A percentile compares a stretch with the other conserved stretches of the same genome.
Evolutionary conservation across 2,113 vertebrate genomes (phyloP).

Genomic region (Egretta garzetta): DNA sequence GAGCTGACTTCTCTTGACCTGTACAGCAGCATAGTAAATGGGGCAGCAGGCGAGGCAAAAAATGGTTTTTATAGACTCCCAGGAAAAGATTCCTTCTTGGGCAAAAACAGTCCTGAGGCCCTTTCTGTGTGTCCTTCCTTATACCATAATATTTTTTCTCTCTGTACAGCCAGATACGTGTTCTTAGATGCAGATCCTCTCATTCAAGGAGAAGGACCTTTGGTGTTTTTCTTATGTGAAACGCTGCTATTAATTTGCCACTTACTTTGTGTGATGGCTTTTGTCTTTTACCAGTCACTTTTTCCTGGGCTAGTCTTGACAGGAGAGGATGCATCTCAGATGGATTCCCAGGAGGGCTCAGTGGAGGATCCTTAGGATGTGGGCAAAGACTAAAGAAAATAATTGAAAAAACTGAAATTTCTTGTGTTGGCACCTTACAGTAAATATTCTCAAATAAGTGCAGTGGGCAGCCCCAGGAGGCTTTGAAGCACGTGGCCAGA

Average conservation of each 20-base stretch:
- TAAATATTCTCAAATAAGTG: neutral
- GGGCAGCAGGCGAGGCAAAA: neutral
- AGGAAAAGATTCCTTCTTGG: neutral
- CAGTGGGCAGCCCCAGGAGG: neutral
- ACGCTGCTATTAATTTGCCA: neutral
- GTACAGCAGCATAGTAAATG: neutral
- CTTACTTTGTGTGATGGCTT: neutral
- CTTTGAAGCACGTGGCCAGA: rapidly evolving
- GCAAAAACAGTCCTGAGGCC: neutral
- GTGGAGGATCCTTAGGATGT: neutral
- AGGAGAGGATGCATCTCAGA: neutral
- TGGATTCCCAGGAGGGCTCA: neutral
- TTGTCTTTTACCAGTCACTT: neutral
- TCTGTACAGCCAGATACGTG: neutral
- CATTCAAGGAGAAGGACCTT: neutral
- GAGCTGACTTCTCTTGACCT: neutral
- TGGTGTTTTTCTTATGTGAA: neutral
- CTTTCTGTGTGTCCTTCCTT: neutral
- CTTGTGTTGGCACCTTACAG: neutral
- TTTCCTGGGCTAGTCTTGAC: neutral
- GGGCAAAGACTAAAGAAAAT: neutral
- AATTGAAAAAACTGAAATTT: neutral
- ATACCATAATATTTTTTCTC: neutral
- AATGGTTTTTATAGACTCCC: neutral
- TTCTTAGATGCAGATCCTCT: neutral